Conservation (phyloP, 2,113 vertebrate genomes). For the Sinocyclocheilus grahami region DNA sequence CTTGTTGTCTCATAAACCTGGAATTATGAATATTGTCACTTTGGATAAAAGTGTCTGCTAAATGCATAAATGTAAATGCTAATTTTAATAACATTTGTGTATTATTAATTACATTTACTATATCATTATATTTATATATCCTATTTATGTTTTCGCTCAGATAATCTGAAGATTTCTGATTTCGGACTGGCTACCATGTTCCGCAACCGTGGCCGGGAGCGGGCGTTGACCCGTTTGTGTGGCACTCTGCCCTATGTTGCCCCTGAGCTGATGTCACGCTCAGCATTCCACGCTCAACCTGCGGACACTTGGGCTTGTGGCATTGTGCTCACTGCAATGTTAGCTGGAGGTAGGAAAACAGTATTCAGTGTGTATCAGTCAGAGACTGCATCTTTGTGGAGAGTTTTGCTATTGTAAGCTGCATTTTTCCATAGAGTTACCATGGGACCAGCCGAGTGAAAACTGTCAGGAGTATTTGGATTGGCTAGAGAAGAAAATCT, state of each 20-base stretch:
- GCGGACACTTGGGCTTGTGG: conserved; percentile 96
- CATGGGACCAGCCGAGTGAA: conserved; percentile 95
- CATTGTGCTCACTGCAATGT: conserved; percentile 95
- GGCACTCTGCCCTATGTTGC: conserved; percentile 95
- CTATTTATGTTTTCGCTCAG: conserved; percentile 63
- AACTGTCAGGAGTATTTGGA: conserved; percentile 93
- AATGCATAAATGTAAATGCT: no score
- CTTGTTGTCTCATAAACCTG: no score
- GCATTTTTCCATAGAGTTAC: conserved; percentile 80
- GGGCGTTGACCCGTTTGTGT: conserved; percentile 84
- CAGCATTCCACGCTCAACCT: conserved; percentile 87
- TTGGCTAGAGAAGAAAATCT: conserved; percentile 93
- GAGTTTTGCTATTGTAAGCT: neutral
- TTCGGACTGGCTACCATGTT: conserved; percentile 96
- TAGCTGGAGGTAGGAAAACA: conserved; percentile 86
- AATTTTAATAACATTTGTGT: no score
- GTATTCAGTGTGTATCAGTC: neutral
- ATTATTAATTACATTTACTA: no score
- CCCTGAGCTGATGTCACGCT: conserved; percentile 87
- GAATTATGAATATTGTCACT: no score
- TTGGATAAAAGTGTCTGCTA: no score
- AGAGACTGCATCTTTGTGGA: neutral
- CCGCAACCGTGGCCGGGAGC: conserved; percentile 86
- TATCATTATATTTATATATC: no score
- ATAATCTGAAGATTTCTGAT: conserved; percentile 94